A percentile compares a stretch with the other conserved stretches of the same genome.
phyloP scores from a whole-genome alignment of 2,888 invertebrate species.

The Punctoribates punctum region DNA sequence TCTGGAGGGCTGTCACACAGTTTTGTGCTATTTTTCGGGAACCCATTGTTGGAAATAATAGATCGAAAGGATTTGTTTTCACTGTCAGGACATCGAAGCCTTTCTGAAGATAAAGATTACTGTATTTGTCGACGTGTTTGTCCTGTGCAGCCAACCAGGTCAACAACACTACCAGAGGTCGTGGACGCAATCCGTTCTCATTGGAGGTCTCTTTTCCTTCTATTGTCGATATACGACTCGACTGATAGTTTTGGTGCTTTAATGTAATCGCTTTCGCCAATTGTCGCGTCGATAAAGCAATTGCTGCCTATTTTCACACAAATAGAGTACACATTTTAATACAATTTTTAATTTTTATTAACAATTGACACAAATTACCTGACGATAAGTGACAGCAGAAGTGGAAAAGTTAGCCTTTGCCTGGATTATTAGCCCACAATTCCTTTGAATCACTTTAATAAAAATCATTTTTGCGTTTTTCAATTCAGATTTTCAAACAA shows the following conservation, averaged over 20 bases:
- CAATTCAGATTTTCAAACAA: too few species aligned
- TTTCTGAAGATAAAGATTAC: slow-evolving; percentile 72
- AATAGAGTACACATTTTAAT: neutral
- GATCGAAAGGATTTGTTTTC: slow-evolving; percentile 75
- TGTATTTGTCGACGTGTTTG: slow-evolving; percentile 78
- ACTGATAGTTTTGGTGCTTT: slow-evolving; percentile 22
- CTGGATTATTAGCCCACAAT: neutral
- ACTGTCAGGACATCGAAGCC: slow-evolving; percentile 81
- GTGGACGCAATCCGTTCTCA: neutral
- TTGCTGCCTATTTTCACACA: neutral
- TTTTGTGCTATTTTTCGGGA: slow-evolving; percentile 72
- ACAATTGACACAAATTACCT: neutral
- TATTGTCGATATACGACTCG: slow-evolving; percentile 19
- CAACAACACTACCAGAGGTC: slow-evolving; percentile 67
- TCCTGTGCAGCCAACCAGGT: slow-evolving; percentile 79
- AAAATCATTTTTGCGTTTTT: slow-evolving; percentile 5
- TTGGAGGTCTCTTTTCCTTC: neutral
- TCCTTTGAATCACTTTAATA: slow-evolving; percentile 25
- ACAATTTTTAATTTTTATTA: neutral
- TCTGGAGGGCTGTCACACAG: slow-evolving; percentile 65
- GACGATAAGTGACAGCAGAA: neutral
- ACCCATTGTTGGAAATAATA: slow-evolving; percentile 79
- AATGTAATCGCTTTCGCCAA: slow-evolving; percentile 1
- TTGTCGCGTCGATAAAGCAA: neutral
- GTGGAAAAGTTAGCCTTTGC: slow-evolving; percentile 11